Percentiles rank a stretch among this genome's conserved stretches.
phyloP scores from a whole-genome alignment of 2,113 vertebrate species.

The Phasianus colchicus region DNA sequence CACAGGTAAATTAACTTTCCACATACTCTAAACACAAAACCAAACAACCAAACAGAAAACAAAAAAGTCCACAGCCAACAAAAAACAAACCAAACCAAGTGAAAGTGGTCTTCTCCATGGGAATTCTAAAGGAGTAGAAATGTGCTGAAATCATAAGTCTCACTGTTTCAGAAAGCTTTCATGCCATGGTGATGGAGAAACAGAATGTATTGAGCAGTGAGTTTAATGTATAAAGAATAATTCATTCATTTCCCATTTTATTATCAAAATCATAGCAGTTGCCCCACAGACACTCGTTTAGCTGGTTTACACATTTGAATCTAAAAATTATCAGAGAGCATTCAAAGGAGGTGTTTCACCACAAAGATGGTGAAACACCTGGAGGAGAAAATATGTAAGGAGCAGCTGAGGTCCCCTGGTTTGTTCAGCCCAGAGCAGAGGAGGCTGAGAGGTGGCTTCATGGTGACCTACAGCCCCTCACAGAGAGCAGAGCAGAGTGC shows the following conservation, averaged over 20 bases:
- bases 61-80: not conserved
- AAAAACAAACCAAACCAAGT: not conserved
- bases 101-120: not conserved
- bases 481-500: too few relatives aligned
- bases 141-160: not conserved
- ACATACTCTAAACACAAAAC: not conserved
- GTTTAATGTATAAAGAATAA: not conserved
- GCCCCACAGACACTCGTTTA: not conserved
- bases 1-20: not conserved
- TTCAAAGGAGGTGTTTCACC: too few relatives aligned
- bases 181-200: not conserved
- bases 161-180: not conserved
- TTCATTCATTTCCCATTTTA: not conserved
- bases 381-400: too few relatives aligned
- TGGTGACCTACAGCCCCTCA: too few relatives aligned
- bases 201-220: not conserved
- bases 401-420: too few relatives aligned
- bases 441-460: too few relatives aligned
- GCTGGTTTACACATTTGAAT: not conserved
- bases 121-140: not conserved
- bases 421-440: too few relatives aligned
- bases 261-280: not conserved
- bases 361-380: too few relatives aligned
- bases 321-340: not conserved
- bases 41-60: not conserved